Evolutionary conservation across 2,888 invertebrate genomes (phyloP).

Genomic region (Biston stratarius): DNA sequence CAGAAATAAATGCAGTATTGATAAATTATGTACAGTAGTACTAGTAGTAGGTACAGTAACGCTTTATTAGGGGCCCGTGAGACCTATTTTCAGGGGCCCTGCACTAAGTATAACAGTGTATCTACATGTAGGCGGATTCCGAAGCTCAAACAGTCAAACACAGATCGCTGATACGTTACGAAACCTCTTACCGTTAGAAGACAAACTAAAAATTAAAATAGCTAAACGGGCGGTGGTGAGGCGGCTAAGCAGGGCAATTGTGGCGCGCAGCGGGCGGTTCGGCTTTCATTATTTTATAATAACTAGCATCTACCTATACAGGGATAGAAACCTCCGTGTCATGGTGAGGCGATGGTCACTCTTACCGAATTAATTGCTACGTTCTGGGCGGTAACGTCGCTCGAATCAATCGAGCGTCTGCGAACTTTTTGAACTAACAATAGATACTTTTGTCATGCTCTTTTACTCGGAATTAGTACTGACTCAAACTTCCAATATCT

Average conservation of each 20-base stretch:
- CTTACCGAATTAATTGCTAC: slow-evolving; percentile 82
- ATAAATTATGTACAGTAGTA: no score
- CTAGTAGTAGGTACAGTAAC: no score
- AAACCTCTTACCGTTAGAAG: slow-evolving; percentile 79
- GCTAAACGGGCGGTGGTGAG: slow-evolving; percentile 81
- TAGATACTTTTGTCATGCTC: slow-evolving; percentile 47
- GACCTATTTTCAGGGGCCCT: background rate
- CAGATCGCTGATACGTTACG: slow-evolving; percentile 73
- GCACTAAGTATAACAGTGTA: background rate
- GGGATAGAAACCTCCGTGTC: slow-evolving; percentile 77
- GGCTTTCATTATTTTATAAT: slow-evolving; percentile 86
- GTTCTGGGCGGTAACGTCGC: slow-evolving; percentile 81
- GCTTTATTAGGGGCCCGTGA: no score
- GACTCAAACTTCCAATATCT: background rate
- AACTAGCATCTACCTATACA: slow-evolving; percentile 68
- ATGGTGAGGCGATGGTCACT: slow-evolving; percentile 75
- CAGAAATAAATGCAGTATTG: no score
- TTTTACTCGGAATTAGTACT: slow-evolving; percentile 3
- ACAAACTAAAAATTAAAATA: slow-evolving; percentile 86
- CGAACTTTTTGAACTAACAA: slow-evolving; percentile 49
- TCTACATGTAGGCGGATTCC: slow-evolving; percentile 62
- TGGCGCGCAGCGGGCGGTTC: slow-evolving; percentile 82
- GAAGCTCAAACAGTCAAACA: slow-evolving; percentile 51
- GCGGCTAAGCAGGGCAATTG: slow-evolving; percentile 85
- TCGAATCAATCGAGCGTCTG: slow-evolving; percentile 60